These are phyloP conservation scores for Anguilla obscura DNA, from an alignment of 2,797 vertebrate species.

Conservation along the genomic window DNA sequence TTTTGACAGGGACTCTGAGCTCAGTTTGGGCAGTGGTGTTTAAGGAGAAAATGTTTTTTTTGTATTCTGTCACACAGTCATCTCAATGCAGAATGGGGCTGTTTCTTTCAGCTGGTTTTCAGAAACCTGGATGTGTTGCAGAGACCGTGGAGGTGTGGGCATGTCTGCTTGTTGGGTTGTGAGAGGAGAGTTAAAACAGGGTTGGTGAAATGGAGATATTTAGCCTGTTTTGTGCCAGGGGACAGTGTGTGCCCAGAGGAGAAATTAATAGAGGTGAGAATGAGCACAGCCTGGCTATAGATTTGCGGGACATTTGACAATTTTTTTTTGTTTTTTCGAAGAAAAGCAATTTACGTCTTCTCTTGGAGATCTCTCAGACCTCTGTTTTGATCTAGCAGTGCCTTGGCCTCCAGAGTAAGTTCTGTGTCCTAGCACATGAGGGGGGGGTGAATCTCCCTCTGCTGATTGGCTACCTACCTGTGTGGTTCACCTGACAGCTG, in stretches of 20 bases:
- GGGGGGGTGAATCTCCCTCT: background rate
- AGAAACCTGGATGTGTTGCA: background rate
- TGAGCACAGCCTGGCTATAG: conserved; percentile 36
- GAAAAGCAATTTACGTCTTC: conserved; percentile 31
- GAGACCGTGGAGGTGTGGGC: background rate
- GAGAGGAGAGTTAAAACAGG: background rate
- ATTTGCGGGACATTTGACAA: conserved; percentile 21
- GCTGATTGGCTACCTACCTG: background rate
- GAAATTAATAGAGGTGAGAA: background rate
- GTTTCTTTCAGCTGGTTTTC: background rate
- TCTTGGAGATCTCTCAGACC: conserved; percentile 56
- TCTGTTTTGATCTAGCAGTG: conserved; percentile 53
- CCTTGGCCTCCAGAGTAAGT: conserved; percentile 38
- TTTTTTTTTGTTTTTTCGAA: conserved; percentile 33
- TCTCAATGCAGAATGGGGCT: background rate
- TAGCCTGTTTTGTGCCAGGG: background rate
- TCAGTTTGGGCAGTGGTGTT: background rate
- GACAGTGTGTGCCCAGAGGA: background rate
- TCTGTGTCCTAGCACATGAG: background rate
- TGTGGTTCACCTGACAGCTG: background rate
- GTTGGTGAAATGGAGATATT: background rate
- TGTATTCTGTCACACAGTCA: background rate
- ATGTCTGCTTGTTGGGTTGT: background rate
- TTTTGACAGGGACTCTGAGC: background rate
- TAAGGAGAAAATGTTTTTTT: background rate